A percentile compares a stretch with the other conserved stretches of the same genome.
Conservation (phyloP, 2,888 invertebrate genomes). For the Diplolepis rosae region DNA sequence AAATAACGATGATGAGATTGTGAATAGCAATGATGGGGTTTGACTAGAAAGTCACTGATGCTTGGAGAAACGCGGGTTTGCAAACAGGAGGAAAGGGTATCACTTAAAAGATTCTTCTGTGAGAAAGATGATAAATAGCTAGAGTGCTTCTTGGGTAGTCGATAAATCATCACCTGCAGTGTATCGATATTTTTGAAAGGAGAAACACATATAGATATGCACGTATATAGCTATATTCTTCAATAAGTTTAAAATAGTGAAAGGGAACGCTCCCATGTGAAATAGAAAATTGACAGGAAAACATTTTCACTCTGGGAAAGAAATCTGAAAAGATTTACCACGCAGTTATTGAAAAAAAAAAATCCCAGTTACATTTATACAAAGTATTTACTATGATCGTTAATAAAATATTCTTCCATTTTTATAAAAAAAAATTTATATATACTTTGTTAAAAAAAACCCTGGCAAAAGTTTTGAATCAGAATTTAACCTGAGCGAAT, state of each 20-base stretch:
- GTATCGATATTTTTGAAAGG: conserved; percentile 17
- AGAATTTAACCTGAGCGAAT: too few relatives aligned
- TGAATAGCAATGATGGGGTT: conserved; percentile 1
- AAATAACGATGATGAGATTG: neutral
- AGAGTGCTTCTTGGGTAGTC: conserved; percentile 26
- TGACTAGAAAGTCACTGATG: neutral
- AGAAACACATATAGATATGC: conserved; percentile 6
- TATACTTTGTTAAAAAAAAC: too few relatives aligned
- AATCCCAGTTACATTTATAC: too few relatives aligned
- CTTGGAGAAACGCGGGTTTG: neutral
- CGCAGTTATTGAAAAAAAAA: too few relatives aligned
- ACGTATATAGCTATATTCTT: conserved; percentile 24
- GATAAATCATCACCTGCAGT: conserved; percentile 21
- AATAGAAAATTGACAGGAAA: conserved; percentile 13
- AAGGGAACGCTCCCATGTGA: neutral
- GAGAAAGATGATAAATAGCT: conserved; percentile 19
- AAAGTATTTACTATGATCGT: too few relatives aligned
- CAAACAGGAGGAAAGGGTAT: conserved; percentile 1
- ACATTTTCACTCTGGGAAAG: neutral
- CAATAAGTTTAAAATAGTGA: neutral
- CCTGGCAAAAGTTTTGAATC: too few relatives aligned
- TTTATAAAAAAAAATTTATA: too few relatives aligned
- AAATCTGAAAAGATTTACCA: conserved; percentile 12
- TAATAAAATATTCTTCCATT: too few relatives aligned
- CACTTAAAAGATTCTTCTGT: conserved; percentile 16